Conservation (phyloP, 2,113 vertebrate species). For the Apodemus speciosus region DNA sequence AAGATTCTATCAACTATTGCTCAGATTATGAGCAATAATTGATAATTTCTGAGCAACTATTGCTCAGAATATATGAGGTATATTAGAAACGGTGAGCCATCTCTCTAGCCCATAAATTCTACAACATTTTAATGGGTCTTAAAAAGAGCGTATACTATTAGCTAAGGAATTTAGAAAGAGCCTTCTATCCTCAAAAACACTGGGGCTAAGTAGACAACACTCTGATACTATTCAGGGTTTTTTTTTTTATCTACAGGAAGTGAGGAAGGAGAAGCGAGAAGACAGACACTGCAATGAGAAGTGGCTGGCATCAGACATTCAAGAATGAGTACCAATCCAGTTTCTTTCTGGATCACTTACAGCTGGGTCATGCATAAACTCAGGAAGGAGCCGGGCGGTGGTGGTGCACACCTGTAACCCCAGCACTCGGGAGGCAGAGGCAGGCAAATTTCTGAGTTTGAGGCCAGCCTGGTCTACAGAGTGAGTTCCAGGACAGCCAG, state of each 20-base stretch:
- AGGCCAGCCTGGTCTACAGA: too few species aligned
- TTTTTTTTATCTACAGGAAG: slow-evolving; percentile 10
- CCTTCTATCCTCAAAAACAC: slow-evolving; percentile 8
- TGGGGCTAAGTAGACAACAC: background rate
- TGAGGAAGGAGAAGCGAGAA: slow-evolving; percentile 27
- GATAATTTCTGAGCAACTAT: too few species aligned
- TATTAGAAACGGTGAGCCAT: background rate
- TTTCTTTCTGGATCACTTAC: background rate
- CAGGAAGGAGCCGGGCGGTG: too few species aligned
- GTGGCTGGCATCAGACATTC: background rate
- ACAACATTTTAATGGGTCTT: slow-evolving; percentile 12
- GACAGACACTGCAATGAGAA: background rate
- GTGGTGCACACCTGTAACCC: too few species aligned
- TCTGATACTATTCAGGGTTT: background rate
- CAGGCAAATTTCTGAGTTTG: too few species aligned
- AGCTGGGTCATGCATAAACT: background rate
- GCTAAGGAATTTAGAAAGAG: slow-evolving; percentile 11
- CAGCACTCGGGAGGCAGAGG: too few species aligned
- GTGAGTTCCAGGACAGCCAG: too few species aligned
- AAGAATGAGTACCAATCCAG: background rate
- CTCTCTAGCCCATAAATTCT: background rate
- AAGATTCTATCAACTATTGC: slow-evolving; percentile 28
- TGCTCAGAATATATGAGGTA: slow-evolving; percentile 18
- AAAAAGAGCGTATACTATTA: slow-evolving; percentile 3
- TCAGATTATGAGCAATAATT: too few species aligned